Base-by-base conservation (phyloP, 2,113 vertebrate genomes). In the Pollachius pollachius region DNA sequence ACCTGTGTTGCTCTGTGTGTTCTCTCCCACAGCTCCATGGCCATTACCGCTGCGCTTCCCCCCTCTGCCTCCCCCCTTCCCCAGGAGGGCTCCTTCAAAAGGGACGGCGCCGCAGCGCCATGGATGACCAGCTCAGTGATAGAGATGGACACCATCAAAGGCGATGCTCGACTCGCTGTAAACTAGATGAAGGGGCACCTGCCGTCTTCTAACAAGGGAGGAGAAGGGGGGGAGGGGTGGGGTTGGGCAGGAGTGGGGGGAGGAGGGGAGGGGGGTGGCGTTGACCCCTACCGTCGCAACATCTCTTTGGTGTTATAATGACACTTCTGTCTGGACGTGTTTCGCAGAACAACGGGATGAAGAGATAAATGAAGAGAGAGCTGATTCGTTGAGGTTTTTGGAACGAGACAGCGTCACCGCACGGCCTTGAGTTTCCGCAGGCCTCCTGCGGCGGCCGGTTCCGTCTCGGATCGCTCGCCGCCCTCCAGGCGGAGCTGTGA, bases 401-500 rank as follows among this genome's bases (percentile, higher is more conserved):
- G 17, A 13, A 69, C 75, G 69, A 62, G 74, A 60, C 30, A 34
- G 30, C 30, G 30, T 34, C 30, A 4, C 30, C 6, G 30, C 30
- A 4, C 30, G 30, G 30, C 30, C 30, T 34, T 34, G 41, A 25
- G 21, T 4, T 23, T 23, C 23, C 17, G 61, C 61, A 56, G 17
- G 41, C 27, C 65, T 19, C 64, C 64, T 69, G 18, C 67, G 78
- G 78, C 72, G 77, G 80, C 77, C 74, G 64, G 23, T 52, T 80
- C 15, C 2, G 25, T 74, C 69, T 48, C 25, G 27, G 70, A 54
- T 27, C 15, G 9, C 27, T 52, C 34, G 30, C 5, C 17, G 13
- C 59, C 25, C 18, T 52, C 84, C 86, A 23, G 85, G 81, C 68
- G 79, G 1, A 67, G 0, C 66, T 88, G 94, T 89, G 87, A 97